phyloP scores from a whole-genome alignment of 1,140 invertebrate species.

The Drosophila seguyi region DNA sequence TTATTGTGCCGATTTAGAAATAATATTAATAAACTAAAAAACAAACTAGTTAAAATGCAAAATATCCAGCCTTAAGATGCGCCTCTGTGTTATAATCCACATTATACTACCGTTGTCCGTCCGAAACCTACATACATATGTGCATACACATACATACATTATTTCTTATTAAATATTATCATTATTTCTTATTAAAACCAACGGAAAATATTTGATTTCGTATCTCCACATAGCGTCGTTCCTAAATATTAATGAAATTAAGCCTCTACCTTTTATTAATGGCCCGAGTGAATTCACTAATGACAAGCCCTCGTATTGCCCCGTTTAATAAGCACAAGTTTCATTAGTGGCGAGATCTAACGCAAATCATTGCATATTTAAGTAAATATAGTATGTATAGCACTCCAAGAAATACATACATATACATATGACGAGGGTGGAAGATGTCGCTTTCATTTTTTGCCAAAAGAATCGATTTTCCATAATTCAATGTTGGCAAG shows the following conservation, averaged over 20 bases:
- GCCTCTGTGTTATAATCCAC: too few species aligned
- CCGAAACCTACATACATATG: too few species aligned
- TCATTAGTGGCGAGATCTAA: slow-evolving; percentile 20
- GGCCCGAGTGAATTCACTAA: slow-evolving; percentile 9
- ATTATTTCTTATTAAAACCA: neutral
- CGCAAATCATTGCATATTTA: slow-evolving; percentile 10
- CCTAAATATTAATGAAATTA: slow-evolving; percentile 45
- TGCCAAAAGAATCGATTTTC: slow-evolving; percentile 76
- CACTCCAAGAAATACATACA: slow-evolving; percentile 7
- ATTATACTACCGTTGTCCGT: too few species aligned
- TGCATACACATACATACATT: too few species aligned
- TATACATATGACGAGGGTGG: slow-evolving; percentile 23
- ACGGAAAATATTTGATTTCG: slow-evolving; percentile 13
- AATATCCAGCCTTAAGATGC: too few species aligned
- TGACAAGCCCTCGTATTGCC: neutral
- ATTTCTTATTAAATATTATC: neutral
- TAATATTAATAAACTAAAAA: too few species aligned
- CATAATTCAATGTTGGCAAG: slow-evolving; percentile 77
- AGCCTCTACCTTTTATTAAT: slow-evolving; percentile 10
- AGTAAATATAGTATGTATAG: slow-evolving; percentile 1
- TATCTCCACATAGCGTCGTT: neutral
- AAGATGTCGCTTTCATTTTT: slow-evolving; percentile 47
- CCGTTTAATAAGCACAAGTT: neutral
- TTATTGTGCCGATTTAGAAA: too few species aligned
- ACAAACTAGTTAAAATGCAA: too few species aligned